Conservation (phyloP, 2,888 invertebrate genomes). For the Eilema sororculum region DNA sequence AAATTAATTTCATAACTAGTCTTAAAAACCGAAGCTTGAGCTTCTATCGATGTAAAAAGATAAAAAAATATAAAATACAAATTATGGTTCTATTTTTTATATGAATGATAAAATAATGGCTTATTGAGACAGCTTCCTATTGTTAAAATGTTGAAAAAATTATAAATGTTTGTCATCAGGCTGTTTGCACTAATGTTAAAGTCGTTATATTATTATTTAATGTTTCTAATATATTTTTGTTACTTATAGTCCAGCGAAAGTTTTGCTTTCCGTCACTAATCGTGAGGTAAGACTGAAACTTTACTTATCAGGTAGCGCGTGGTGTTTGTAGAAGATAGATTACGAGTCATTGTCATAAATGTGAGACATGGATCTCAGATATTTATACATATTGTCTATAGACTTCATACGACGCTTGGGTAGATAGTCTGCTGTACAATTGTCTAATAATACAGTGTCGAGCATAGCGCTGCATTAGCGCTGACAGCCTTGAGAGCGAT, state of each 20-base stretch:
- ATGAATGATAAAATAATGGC: background rate
- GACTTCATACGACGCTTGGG: background rate
- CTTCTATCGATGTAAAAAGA: background rate
- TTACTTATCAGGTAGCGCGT: constrained; percentile 50
- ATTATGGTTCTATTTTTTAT: background rate
- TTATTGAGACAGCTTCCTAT: constrained; percentile 29
- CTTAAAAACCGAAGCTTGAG: background rate
- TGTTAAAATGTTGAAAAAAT: constrained; percentile 25
- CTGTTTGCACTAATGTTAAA: constrained; percentile 52
- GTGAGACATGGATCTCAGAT: constrained; percentile 41
- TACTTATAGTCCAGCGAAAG: constrained; percentile 69
- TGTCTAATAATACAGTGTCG: too few species aligned
- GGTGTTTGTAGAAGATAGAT: constrained; percentile 11
- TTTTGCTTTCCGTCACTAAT: constrained; percentile 62
- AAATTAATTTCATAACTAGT: background rate
- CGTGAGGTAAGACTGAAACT: constrained; percentile 75
- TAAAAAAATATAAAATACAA: background rate
- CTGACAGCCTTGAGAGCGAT: too few species aligned
- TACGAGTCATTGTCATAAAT: constrained; percentile 9
- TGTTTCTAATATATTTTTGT: constrained; percentile 58
- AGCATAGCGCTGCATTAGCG: too few species aligned
- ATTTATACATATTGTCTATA: constrained; percentile 40
- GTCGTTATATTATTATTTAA: constrained; percentile 54
- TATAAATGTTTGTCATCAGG: constrained; percentile 38
- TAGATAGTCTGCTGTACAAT: background rate